Evolutionary conservation across 2,797 vertebrate genomes (phyloP), one percentile per base, ranked within the genome.

Genomic region (Silurus lanzhouensis): DNA sequence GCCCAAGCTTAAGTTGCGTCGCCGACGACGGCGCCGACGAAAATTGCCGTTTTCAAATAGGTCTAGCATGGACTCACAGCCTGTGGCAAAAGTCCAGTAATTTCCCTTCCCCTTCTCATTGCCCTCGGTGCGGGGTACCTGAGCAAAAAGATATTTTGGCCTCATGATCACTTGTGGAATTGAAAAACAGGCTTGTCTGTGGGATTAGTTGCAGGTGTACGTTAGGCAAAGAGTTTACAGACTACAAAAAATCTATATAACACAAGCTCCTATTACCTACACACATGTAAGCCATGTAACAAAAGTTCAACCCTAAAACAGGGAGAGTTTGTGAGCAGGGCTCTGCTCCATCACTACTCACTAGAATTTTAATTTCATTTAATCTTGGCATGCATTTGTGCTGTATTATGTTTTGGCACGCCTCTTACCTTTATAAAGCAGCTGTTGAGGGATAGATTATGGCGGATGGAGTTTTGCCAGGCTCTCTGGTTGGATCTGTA

Each of bases 401-500:
- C 22, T 2, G 1, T 66, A 20, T 48, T 64, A 80, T 17, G n/a
- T 80, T 80, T 64, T 80, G 78, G 61, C 78, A 66, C 64, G 25
- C 46, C 20, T 17, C 60, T 93, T 92, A 98, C 98, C 97, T 99
- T 99, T 88, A 99, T 95, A 90, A 99, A 99, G 94, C 98, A 99
- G 95, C 96, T 99, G 95, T 99, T 99, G 90, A 99, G 97, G 0
- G 98, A 99, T 87, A 99, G 95, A 95, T 99, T 99, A 94, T 99
- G 98, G 83, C 98, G 94, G 89, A 99, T 98, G 91, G 98, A 99
- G 95, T 99, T 99, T 93, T 99, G 98, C 98, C 98, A 99, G 87
- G 98, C 98, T 90, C 97, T 95, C 94, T 98, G 97, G 94, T 99
- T 99, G 85, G 97, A 97, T 86, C 98, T 95, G 93, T 99, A 99